These are phyloP conservation scores for Microplitis deprimator DNA, from an alignment of 2,888 invertebrate genomes.

Conservation along the genomic window DNA sequence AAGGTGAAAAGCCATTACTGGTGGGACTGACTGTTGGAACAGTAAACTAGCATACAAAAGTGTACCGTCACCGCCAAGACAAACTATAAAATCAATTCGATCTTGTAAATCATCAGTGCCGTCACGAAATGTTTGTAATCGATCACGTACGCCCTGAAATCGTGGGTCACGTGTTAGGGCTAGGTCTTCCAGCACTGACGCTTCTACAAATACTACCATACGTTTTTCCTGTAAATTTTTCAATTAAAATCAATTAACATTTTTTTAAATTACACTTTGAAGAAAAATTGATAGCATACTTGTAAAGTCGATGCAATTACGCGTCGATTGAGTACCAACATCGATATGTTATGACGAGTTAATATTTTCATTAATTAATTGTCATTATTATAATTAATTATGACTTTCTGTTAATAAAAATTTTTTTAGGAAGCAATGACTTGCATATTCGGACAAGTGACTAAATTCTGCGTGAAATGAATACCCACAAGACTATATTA, in stretches of 20 bases:
- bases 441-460: too few species aligned
- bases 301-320: too few species aligned
- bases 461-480: too few species aligned
- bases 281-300: too few species aligned
- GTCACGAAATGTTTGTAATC: conserved; percentile 88
- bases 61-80: conserved; percentile 97
- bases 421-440: background rate
- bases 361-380: too few species aligned
- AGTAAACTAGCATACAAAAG: conserved; percentile 93
- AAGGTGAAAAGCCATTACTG: conserved; percentile 98
- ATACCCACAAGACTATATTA: too few species aligned
- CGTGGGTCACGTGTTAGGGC: conserved; percentile 82
- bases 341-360: too few species aligned
- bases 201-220: conserved; percentile 96
- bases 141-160: conserved; percentile 84
- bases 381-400: conserved; percentile 20
- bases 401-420: background rate
- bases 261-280: conserved; percentile 4
- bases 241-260: conserved; percentile 50
- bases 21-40: conserved; percentile 97
- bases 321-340: too few species aligned
- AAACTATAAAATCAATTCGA: conserved; percentile 97
- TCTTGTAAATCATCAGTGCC: conserved; percentile 93
- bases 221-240: conserved; percentile 83
- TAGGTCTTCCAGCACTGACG: conserved; percentile 89